Base-by-base conservation (phyloP, 2,888 invertebrate species). In the Lagria hirta region DNA sequence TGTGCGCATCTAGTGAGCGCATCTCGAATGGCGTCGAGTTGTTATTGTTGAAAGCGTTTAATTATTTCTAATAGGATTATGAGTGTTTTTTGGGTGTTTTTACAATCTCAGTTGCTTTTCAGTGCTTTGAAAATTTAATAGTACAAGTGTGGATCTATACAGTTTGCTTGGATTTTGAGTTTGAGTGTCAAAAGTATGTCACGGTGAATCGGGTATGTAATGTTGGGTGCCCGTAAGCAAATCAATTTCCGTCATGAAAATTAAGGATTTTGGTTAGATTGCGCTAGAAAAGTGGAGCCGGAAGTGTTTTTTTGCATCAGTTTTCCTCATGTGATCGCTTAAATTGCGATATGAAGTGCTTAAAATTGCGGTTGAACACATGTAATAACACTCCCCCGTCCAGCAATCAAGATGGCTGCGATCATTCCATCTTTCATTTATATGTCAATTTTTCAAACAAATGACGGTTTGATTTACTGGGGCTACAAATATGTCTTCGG, bases 1-100 rank as follows among this genome's bases (percentile, higher is more conserved):
- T 48, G 33, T 58, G 62, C 64, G 63, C 64, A 64, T 43, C 80
- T 82, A 82, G 79, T 61, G 81, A 81, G 81, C 80, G 84, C 84
- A 91, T 88, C 90, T 88, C 90, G 92, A 93, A 94, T 94, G 93
- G 93, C 93, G 91, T 86, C 90, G 85, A 70, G 89, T 91, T 94
- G 92, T 93, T 93, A 91, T 93, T 93, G 92, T 93, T 92, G 87
- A 88, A 87, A 87, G 86, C 84, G 86, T 86, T 78, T 79, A 79
- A 78, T 78, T 80, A 80, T 80, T 81, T 80, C 76, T 78, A 77
- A 76, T 75, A 74, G 79, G 78, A 79, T 80, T 81, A 80, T 78
- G 77, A 74, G 76, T 76, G 78, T 78, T 79, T 80, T 75, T 76
- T 75, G 73, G 72, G 74, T 74, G 73, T 78, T 79, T 79, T 77